Base-by-base conservation (phyloP, 2,113 vertebrate genomes). In the Coptodon bakossiorum region DNA sequence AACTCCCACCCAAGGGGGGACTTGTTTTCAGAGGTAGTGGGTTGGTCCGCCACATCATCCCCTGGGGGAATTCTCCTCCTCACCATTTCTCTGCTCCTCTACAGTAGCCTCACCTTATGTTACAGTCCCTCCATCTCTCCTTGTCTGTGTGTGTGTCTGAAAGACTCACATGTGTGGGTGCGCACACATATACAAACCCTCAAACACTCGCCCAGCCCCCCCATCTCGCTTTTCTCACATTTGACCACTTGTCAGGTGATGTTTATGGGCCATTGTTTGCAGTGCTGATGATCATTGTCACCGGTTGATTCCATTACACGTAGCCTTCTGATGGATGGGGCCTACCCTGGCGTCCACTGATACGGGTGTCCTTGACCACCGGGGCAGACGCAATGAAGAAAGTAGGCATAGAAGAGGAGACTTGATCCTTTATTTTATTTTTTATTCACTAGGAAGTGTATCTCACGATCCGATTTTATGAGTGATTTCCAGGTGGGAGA, bases 201-300 rank as follows among this genome's bases (percentile, higher is more conserved):
- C 73, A 90, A 86, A 68, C 88, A 81, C 36, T 52, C 57, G 9
- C 88, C 89, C 86, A 63, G n/a, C 83, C 84, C 80, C 84, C 86
- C 59, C 31, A 29, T 71, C 89, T 86, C 9, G 13, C 86, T 85
- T 89, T 36, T 80, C 80, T 59, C 57, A 82, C 92, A 81, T 92
- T 93, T 92, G 92, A 95, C 94, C 92, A 92, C 89, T 94, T 96
- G 95, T 96, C 95, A 95, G 19, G 63, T 90, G 95, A 96, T 96
- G 96, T 97, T 97, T 97, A 96, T 96, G 94, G 95, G 85, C 93
- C 93, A 93, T 96, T 95, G 96, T 96, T 96, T 96, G 95, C 93
- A 56, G 93, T 91, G 94, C 93, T 96, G 96, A 96, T 96, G 95
- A 96, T 96, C 96, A 96, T 95, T 96, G 96, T 96, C 96, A 96